Conservation (phyloP, 2,888 invertebrate genomes). For the Heliconius erato region DNA sequence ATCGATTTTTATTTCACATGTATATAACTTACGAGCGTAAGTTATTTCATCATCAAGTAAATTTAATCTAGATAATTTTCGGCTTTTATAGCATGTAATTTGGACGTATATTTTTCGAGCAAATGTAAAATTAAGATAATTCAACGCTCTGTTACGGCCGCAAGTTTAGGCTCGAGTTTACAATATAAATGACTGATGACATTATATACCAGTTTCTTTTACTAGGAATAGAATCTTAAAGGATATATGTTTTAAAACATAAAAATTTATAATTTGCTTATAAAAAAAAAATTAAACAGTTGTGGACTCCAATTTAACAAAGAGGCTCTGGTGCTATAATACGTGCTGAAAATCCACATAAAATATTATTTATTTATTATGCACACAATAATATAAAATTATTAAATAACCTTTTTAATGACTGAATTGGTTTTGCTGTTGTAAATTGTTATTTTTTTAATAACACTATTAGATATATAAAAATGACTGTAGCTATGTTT, state of each 20-base stretch:
- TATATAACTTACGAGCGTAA: too few species aligned
- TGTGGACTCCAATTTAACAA: slow-evolving; percentile 10
- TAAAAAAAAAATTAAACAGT: slow-evolving; percentile 8
- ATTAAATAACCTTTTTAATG: background rate
- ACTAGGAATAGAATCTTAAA: background rate
- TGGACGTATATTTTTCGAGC: too few species aligned
- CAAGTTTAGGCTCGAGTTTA: too few species aligned
- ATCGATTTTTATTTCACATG: too few species aligned
- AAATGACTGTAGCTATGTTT: background rate
- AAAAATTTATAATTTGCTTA: slow-evolving; percentile 7
- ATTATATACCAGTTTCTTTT: background rate
- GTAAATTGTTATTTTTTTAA: background rate
- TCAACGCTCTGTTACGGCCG: too few species aligned
- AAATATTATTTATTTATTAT: slow-evolving; percentile 12
- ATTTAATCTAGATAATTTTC: too few species aligned
- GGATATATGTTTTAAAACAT: background rate
- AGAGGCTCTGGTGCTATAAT: slow-evolving; percentile 47
- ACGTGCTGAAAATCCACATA: background rate
- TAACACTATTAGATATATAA: background rate
- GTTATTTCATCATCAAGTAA: too few species aligned
- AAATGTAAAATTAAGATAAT: too few species aligned
- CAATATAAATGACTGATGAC: background rate
- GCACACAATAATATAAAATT: background rate
- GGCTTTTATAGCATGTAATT: too few species aligned
- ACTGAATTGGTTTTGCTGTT: background rate